Percentiles rank a stretch among this genome's conserved stretches.
phyloP scores from a whole-genome alignment of 2,113 vertebrate genomes.

The Gavia stellata region DNA sequence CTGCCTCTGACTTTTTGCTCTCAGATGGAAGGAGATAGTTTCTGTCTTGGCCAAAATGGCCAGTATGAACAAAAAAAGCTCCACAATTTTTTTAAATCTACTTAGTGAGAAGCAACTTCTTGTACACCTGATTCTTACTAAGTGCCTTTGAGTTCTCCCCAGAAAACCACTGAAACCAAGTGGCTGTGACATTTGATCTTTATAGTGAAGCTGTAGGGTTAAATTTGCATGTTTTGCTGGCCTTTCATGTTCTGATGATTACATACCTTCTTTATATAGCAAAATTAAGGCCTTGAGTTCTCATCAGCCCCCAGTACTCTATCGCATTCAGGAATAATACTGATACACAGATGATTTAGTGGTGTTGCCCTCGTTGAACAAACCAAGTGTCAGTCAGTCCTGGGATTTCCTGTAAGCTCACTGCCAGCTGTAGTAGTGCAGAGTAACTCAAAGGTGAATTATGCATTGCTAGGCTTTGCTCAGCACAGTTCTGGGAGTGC shows the following conservation, averaged over 20 bases:
- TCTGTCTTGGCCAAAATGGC: conserved; percentile 27
- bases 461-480: background rate
- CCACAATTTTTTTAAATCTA: conserved; percentile 41
- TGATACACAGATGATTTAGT: background rate
- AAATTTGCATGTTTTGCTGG: conserved; percentile 44
- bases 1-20: conserved; percentile 26
- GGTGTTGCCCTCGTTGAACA: rapidly evolving
- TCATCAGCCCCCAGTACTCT: background rate
- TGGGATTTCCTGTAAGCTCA: background rate
- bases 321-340: rapidly evolving
- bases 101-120: conserved; percentile 49
- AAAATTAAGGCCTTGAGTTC: background rate
- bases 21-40: conserved; percentile 7
- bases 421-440: background rate
- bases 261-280: background rate
- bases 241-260: conserved; percentile 20
- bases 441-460: background rate
- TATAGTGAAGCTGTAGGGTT: conserved; percentile 26
- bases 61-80: conserved; percentile 30
- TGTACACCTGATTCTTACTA: conserved; percentile 55
- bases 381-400: background rate
- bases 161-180: conserved; percentile 58
- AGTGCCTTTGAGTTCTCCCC: conserved; percentile 35
- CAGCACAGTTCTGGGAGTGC: background rate
- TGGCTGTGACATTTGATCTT: conserved; percentile 57